Evolutionary conservation across 2,888 invertebrate genomes (phyloP).

Genomic region (Fragum fragum): DNA sequence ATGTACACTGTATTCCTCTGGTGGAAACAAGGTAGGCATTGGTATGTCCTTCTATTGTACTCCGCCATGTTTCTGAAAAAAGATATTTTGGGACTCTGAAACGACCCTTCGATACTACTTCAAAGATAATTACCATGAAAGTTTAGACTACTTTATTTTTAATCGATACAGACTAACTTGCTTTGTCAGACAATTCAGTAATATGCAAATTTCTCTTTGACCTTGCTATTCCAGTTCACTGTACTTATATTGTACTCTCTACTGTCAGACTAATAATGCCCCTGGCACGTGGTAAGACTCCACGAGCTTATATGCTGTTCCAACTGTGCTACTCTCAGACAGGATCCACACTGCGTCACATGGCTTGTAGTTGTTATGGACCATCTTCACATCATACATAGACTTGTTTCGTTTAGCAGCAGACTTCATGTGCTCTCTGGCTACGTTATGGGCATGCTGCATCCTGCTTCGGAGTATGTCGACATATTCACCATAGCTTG

Average conservation of each 20-base stretch:
- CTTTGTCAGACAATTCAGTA: too few relatives aligned
- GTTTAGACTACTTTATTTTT: too few relatives aligned
- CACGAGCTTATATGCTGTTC: conserved; percentile 17
- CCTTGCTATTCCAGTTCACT: too few relatives aligned
- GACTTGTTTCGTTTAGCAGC: conserved; percentile 32
- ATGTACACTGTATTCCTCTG: neutral
- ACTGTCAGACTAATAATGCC: too few relatives aligned
- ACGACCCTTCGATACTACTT: too few relatives aligned
- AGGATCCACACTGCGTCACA: conserved; percentile 1
- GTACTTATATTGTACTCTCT: too few relatives aligned
- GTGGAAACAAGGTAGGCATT: neutral
- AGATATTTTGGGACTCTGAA: too few relatives aligned
- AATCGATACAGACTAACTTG: too few relatives aligned
- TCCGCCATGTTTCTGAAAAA: neutral
- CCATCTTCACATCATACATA: conserved; percentile 32
- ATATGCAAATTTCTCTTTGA: too few relatives aligned
- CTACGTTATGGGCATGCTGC: conserved; percentile 32
- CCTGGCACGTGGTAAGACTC: neutral
- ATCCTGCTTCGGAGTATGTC: neutral
- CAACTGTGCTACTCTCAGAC: conserved; percentile 13
- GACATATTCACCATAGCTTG: conserved; percentile 26
- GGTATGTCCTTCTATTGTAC: neutral
- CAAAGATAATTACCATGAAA: too few relatives aligned
- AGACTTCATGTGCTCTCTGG: conserved; percentile 29
- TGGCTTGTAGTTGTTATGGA: neutral